These are phyloP conservation scores for Theonella swinhoei DNA, from an alignment of 37 sponge, comb jelly and placozoan species.

Conservation along the genomic window DNA sequence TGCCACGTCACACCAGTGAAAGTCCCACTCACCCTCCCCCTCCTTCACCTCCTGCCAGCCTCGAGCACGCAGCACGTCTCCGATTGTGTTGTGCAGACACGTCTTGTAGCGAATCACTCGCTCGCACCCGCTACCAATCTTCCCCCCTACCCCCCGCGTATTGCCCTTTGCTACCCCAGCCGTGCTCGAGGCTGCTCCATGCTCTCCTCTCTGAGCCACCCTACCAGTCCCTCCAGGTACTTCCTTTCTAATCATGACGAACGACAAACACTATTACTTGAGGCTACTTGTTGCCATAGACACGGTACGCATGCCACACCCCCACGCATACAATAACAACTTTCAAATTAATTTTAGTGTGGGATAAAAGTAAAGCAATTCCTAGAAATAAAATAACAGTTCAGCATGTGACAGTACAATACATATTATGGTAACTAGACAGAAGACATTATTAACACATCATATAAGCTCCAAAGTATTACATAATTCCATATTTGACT, in stretches of 20 bases:
- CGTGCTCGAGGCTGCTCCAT: neutral
- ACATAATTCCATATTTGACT: too few relatives aligned
- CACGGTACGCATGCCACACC: too few relatives aligned
- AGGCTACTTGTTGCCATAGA: too few relatives aligned
- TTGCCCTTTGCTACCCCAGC: neutral
- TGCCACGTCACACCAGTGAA: constrained; percentile 97
- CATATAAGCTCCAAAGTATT: too few relatives aligned
- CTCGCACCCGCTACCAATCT: neutral
- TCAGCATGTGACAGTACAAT: too few relatives aligned
- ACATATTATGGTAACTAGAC: too few relatives aligned
- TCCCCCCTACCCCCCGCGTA: neutral
- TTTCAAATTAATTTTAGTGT: too few relatives aligned
- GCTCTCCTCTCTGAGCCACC: neutral
- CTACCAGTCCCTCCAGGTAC: neutral
- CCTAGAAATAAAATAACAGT: too few relatives aligned
- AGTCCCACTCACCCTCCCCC: constrained; percentile 95
- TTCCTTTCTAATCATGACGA: neutral
- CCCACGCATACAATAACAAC: too few relatives aligned
- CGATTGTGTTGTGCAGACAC: constrained; percentile 86
- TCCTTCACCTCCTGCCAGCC: constrained; percentile 97
- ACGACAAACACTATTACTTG: too few relatives aligned
- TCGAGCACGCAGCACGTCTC: constrained; percentile 85
- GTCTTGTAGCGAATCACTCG: constrained; percentile 83
- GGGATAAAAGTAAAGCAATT: too few relatives aligned
- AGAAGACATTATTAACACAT: too few relatives aligned